phyloP scores from a whole-genome alignment of 2,113 vertebrate genomes.

The Podilymbus podiceps region DNA sequence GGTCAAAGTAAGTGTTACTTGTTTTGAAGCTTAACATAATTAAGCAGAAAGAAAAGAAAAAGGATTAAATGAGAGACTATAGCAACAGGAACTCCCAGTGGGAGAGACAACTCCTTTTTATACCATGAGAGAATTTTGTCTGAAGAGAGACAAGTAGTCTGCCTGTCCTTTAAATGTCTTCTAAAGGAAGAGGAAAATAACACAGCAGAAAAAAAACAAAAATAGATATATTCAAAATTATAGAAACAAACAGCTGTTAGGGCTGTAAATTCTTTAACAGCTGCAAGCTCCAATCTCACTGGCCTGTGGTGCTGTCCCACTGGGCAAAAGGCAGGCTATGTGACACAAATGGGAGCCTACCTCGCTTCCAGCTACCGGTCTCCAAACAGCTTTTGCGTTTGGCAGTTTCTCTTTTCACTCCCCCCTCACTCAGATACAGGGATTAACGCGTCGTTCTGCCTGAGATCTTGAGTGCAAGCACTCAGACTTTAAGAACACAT shows the following conservation, averaged over 20 bases:
- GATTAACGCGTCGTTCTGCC: neutral
- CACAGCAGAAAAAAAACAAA: neutral
- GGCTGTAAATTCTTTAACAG: neutral
- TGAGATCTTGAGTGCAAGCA: neutral
- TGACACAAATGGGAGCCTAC: neutral
- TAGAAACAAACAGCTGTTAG: neutral
- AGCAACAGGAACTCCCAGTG: neutral
- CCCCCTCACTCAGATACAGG: neutral
- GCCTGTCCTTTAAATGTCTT: neutral
- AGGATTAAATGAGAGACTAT: neutral
- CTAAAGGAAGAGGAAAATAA: neutral
- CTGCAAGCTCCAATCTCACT: neutral
- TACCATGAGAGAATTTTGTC: neutral
- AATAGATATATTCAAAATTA: neutral
- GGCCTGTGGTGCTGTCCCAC: neutral
- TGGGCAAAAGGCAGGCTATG: neutral
- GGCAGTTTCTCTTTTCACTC: neutral
- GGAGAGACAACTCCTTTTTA: neutral
- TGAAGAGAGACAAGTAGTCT: neutral
- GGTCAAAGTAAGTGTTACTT: conserved; percentile 28
- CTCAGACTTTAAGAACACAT: neutral
- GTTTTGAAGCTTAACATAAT: conserved; percentile 51
- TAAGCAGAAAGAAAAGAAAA: conserved; percentile 29
- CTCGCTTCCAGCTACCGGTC: neutral
- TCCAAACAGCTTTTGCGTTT: neutral